Evolutionary conservation across 1,140 invertebrate species (phyloP).

Genomic region (Belonocnema kinseyi): DNA sequence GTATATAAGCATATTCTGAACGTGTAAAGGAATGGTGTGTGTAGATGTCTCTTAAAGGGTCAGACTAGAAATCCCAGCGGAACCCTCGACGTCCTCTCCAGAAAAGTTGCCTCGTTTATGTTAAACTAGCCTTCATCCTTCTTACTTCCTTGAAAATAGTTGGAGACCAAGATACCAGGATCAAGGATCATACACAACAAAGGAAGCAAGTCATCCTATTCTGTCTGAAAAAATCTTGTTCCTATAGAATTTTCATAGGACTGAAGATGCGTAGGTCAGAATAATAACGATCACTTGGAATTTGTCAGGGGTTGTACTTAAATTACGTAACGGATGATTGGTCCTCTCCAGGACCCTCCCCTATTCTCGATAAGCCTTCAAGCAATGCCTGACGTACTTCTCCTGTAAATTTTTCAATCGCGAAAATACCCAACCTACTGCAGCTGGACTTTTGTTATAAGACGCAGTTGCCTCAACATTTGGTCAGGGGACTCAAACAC

Average conservation of each 20-base stretch:
- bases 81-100: constrained; percentile 50
- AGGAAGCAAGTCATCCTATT: background rate
- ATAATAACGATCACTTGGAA: background rate
- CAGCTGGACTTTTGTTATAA: too few relatives aligned
- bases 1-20: constrained; percentile 11
- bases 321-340: too few relatives aligned
- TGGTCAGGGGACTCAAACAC: too few relatives aligned
- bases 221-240: constrained; percentile 8
- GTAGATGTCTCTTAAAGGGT: constrained; percentile 47
- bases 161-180: constrained; percentile 11
- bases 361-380: too few relatives aligned
- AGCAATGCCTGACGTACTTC: too few relatives aligned
- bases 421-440: too few relatives aligned
- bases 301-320: too few relatives aligned
- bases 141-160: constrained; percentile 33
- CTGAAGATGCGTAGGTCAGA: background rate
- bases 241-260: background rate
- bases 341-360: too few relatives aligned
- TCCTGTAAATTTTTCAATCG: too few relatives aligned
- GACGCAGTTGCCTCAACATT: too few relatives aligned
- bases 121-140: constrained; percentile 62
- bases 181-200: constrained; percentile 26
- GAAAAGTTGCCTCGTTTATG: constrained; percentile 67
- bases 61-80: constrained; percentile 57
- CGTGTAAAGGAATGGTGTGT: constrained; percentile 17